Percentiles rank a stretch among this genome's conserved stretches.
These are phyloP conservation scores for Amphiprion percula DNA, from an alignment of 2,113 vertebrate species.

Conservation along the genomic window DNA sequence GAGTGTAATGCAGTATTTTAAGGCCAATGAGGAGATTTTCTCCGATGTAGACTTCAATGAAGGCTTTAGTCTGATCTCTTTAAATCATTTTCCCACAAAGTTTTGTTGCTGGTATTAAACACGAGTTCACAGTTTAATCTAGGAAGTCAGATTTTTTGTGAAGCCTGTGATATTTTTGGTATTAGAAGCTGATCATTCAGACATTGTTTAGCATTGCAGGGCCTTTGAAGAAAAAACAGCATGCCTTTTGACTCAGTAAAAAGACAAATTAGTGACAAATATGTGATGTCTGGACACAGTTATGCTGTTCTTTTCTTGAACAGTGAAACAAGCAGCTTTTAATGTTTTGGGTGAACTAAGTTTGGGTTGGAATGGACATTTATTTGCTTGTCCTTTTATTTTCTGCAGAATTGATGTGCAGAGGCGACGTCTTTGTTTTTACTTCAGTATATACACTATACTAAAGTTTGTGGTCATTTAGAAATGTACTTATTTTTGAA, in stretches of 20 bases:
- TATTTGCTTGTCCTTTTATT: background rate
- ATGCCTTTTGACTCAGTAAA: conserved; percentile 58
- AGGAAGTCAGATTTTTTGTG: conserved; percentile 44
- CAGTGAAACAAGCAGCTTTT: conserved; percentile 26
- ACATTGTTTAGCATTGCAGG: conserved; percentile 70
- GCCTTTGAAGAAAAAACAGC: conserved; percentile 72
- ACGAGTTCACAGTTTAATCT: conserved; percentile 39
- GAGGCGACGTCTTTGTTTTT: background rate
- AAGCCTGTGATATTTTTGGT: conserved; percentile 50
- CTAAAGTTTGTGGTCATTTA: no score
- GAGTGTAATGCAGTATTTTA: conserved; percentile 25
- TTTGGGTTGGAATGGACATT: conserved; percentile 22
- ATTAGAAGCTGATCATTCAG: conserved; percentile 47
- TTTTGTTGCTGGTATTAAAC: conserved; percentile 47
- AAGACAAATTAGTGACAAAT: conserved; percentile 29
- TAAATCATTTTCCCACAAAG: conserved; percentile 58
- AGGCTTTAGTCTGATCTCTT: conserved; percentile 47
- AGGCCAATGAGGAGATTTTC: conserved; percentile 32
- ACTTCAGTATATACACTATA: no score
- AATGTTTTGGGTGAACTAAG: conserved; percentile 1
- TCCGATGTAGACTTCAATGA: conserved; percentile 30
- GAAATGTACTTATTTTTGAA: no score
- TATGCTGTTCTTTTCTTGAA: conserved; percentile 26
- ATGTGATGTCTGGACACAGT: conserved; percentile 40
- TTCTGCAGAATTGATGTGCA: background rate